Evolutionary conservation across 2,113 vertebrate species (phyloP).

Genomic region (Artemisiospiza belli): DNA sequence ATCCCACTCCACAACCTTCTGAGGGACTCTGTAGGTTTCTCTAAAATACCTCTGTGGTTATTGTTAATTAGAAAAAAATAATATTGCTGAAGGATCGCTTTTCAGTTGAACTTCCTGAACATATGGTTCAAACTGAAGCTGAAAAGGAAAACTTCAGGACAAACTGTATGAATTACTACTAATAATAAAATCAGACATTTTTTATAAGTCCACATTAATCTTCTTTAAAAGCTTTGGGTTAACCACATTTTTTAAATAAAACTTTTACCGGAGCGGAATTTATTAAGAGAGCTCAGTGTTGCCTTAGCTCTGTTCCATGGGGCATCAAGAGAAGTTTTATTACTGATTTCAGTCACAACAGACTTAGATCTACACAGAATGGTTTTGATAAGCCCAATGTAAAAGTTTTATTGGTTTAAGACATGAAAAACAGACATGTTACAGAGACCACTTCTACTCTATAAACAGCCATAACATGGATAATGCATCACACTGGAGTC

Average conservation of each 20-base stretch:
- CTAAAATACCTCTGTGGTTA: slow-evolving; percentile 61
- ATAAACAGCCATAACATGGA: slow-evolving; percentile 5
- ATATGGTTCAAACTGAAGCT: slow-evolving; percentile 69
- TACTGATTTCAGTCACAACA: slow-evolving; percentile 40
- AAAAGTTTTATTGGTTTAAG: slow-evolving; percentile 62
- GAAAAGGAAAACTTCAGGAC: slow-evolving; percentile 68
- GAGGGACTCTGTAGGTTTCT: slow-evolving; percentile 6
- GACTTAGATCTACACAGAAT: slow-evolving; percentile 38
- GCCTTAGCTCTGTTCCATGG: slow-evolving; percentile 15
- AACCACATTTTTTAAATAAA: slow-evolving; percentile 67
- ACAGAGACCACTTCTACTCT: background rate
- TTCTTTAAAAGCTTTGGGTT: slow-evolving; percentile 51
- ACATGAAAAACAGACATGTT: slow-evolving; percentile 35
- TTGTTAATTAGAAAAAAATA: slow-evolving; percentile 69
- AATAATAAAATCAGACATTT: slow-evolving; percentile 68
- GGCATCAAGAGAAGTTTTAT: slow-evolving; percentile 43
- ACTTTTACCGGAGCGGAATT: slow-evolving; percentile 51
- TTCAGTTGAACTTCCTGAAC: slow-evolving; percentile 75
- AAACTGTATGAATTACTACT: slow-evolving; percentile 69
- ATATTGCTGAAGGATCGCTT: slow-evolving; percentile 62
- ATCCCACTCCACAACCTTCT: background rate
- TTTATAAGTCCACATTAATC: slow-evolving; percentile 67
- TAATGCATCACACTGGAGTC: background rate
- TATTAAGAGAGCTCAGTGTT: slow-evolving; percentile 52
- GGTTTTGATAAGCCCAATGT: slow-evolving; percentile 53